phyloP scores from a whole-genome alignment of 2,113 vertebrate genomes.

The Perca schrenkii region DNA sequence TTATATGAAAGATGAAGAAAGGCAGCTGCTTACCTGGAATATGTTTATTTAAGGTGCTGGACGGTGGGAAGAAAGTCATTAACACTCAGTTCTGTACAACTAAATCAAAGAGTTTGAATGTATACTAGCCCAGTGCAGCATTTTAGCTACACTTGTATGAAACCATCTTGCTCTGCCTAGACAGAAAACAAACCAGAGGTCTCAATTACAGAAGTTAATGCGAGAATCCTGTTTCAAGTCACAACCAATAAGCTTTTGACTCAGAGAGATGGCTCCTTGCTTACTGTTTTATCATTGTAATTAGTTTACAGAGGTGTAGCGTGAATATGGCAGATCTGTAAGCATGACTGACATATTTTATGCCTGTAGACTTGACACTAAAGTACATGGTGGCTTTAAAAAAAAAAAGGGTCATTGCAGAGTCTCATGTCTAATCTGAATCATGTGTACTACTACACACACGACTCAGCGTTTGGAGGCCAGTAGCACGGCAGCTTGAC shows the following conservation, averaged over 20 bases:
- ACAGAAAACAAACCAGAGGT: neutral
- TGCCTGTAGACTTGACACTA: neutral
- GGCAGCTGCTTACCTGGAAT: neutral
- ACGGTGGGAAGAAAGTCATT: neutral
- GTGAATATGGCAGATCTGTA: neutral
- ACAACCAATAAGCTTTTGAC: neutral
- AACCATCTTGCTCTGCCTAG: neutral
- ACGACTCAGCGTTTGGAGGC: constrained; percentile 26
- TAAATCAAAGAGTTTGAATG: neutral
- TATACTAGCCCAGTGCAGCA: neutral
- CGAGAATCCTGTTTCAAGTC: neutral
- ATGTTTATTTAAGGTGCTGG: neutral
- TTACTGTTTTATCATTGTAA: neutral
- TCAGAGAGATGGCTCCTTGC: neutral
- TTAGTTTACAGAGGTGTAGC: neutral
- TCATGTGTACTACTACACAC: constrained; percentile 9
- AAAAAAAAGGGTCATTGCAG: neutral
- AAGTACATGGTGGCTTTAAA: constrained; percentile 17
- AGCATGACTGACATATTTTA: constrained; percentile 18
- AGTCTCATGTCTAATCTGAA: constrained; percentile 10
- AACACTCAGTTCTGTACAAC: neutral
- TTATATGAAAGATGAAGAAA: neutral
- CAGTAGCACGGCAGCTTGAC: constrained; percentile 13
- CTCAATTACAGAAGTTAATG: neutral
- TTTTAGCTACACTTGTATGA: neutral